phyloP scores from a whole-genome alignment of 2,888 invertebrate species.

The Eupsilia transversa region DNA sequence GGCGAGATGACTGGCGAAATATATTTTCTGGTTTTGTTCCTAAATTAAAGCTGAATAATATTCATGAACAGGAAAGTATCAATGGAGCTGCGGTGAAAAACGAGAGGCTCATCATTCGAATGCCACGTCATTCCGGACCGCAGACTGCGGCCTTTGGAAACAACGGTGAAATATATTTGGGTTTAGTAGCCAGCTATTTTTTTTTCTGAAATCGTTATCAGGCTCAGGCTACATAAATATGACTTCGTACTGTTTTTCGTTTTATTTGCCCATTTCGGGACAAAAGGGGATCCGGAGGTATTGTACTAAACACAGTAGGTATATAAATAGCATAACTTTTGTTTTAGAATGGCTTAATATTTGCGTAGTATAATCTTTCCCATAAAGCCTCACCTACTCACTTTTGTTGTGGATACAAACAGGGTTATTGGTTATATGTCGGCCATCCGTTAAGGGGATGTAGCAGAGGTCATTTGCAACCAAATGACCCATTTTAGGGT shows the following conservation, averaged over 20 bases:
- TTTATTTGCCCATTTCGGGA: conserved; percentile 32
- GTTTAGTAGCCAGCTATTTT: conserved; percentile 51
- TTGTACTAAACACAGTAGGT: conserved; percentile 29
- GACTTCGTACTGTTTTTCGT: conserved; percentile 50
- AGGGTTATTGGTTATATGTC: no score
- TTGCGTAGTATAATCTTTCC: conserved; percentile 10
- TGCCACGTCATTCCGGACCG: conserved; percentile 67
- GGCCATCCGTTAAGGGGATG: no score
- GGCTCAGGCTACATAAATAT: conserved; percentile 66
- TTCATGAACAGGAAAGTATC: conserved; percentile 56
- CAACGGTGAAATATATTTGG: conserved; percentile 72
- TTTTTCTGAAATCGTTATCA: conserved; percentile 67
- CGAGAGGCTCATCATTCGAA: conserved; percentile 64
- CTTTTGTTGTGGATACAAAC: not conserved
- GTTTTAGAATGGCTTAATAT: conserved; percentile 34
- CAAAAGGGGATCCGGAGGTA: conserved; percentile 42
- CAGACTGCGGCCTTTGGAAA: conserved; percentile 66
- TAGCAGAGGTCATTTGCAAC: no score
- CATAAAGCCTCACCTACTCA: not conserved
- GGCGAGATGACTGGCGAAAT: conserved; percentile 29
- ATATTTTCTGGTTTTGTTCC: conserved; percentile 34
- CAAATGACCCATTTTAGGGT: no score
- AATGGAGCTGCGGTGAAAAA: conserved; percentile 67
- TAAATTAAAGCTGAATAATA: conserved; percentile 55
- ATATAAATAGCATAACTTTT: conserved; percentile 36